Conservation (phyloP, 92 coral and sea anemone genomes). For the Porites rus region DNA sequence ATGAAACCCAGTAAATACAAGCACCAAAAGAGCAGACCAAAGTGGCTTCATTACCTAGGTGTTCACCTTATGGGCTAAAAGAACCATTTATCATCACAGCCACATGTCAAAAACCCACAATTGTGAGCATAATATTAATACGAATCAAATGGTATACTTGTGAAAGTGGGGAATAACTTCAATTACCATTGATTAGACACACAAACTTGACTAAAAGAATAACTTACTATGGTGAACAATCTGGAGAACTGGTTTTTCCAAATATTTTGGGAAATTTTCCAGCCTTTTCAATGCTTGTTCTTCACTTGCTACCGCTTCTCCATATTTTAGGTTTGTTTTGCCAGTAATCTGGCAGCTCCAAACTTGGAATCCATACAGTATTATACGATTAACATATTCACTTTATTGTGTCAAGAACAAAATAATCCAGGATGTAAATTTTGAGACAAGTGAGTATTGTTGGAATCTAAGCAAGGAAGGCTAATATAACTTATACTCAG, state of each 20-base stretch:
- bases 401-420: conserved; percentile 59
- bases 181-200: not conserved
- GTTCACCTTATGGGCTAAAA: no score
- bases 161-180: no score
- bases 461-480: no score
- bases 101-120: no score
- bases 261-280: conserved; percentile 77
- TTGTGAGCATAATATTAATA: no score
- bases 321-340: conserved; percentile 70
- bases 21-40: no score
- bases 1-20: no score
- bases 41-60: no score
- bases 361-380: conserved; percentile 88
- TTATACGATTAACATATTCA: conserved; percentile 86
- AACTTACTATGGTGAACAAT: conserved; percentile 89
- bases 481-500: no score
- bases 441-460: no score
- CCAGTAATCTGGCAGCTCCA: conserved; percentile 93
- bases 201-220: not conserved
- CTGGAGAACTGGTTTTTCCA: conserved; percentile 70
- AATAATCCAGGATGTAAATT: not conserved
- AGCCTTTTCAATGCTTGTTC: conserved; percentile 66
- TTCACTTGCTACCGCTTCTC: conserved; percentile 82
- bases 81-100: no score
- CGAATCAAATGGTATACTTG: no score